Percentiles rank a stretch among this genome's conserved stretches.
These are phyloP conservation scores for Cremastobaeus sp. DNA, from an alignment of 2,888 invertebrate genomes.

Conservation along the genomic window DNA sequence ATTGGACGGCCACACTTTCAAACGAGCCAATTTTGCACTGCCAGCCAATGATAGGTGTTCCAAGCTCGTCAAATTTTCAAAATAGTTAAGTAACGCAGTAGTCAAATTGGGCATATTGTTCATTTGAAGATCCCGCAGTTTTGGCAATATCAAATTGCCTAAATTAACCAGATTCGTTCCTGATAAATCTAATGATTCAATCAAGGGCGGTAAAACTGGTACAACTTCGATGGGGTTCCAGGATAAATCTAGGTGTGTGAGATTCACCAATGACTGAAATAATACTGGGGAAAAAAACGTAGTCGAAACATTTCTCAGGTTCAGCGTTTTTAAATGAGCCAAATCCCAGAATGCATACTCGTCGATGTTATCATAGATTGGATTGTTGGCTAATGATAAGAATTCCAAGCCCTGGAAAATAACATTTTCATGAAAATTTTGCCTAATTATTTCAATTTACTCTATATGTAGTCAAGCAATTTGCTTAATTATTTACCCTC, in stretches of 20 bases:
- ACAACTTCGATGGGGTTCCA: constrained; percentile 80
- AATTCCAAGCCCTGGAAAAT: constrained; percentile 68
- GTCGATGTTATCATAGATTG: constrained; percentile 72
- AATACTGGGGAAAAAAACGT: constrained; percentile 66
- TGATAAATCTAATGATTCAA: constrained; percentile 83
- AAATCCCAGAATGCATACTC: constrained; percentile 71
- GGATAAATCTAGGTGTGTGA: constrained; percentile 71
- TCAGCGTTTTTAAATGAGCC: constrained; percentile 66
- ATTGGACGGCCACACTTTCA: constrained; percentile 79
- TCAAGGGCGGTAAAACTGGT: constrained; percentile 80
- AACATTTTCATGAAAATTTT: not conserved
- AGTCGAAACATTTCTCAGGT: constrained; percentile 70
- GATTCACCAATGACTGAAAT: constrained; percentile 69
- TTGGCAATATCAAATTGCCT: constrained; percentile 77
- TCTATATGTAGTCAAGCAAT: not conserved
- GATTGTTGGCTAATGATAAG: constrained; percentile 73
- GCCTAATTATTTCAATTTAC: not conserved
- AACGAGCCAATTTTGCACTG: constrained; percentile 80
- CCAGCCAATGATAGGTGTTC: constrained; percentile 80
- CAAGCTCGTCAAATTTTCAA: constrained; percentile 80
- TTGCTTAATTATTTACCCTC: constrained; percentile 65
- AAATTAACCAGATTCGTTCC: constrained; percentile 81
- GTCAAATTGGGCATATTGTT: constrained; percentile 80
- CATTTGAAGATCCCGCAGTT: constrained; percentile 80
- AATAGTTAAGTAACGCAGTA: constrained; percentile 80